Percentiles rank a stretch among this genome's conserved stretches.
Evolutionary conservation across 1,140 invertebrate genomes (phyloP).

Genomic region (Sarcophaga peregrina): DNA sequence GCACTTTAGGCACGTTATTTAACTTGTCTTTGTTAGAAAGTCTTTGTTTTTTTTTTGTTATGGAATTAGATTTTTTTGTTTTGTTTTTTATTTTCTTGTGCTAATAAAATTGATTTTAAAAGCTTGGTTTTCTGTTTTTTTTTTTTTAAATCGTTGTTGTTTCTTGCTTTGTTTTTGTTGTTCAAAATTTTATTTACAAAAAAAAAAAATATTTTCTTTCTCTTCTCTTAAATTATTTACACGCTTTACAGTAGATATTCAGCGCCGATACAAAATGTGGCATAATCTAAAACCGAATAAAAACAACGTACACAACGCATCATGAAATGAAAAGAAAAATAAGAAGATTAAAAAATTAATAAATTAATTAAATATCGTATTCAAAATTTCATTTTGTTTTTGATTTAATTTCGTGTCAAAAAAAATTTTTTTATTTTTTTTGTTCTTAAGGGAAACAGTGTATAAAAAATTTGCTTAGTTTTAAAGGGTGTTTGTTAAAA

Average conservation of each 20-base stretch:
- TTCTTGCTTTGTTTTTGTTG: neutral
- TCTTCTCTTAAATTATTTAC: neutral
- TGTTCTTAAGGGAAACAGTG: neutral
- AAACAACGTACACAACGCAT: constrained; percentile 54
- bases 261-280: constrained; percentile 67
- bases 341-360: constrained; percentile 62
- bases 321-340: constrained; percentile 64
- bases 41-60: neutral
- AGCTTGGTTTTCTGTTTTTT: neutral
- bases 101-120: constrained; percentile 1
- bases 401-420: constrained; percentile 40
- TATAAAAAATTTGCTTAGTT: neutral
- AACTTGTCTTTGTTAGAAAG: neutral
- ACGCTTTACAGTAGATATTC: constrained; percentile 66
- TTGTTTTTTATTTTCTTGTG: neutral
- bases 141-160: no score
- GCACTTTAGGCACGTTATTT: constrained; percentile 27
- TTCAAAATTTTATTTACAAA: constrained; percentile 11
- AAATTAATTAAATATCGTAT: constrained; percentile 53
- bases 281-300: constrained; percentile 66
- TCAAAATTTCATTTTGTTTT: constrained; percentile 49
- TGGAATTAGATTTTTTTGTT: neutral
- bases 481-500: neutral
- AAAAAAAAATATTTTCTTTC: no score
- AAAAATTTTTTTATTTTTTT: no score